Evolutionary conservation across 2,797 vertebrate genomes (phyloP).

Genomic region (Nyctalus aviator): DNA sequence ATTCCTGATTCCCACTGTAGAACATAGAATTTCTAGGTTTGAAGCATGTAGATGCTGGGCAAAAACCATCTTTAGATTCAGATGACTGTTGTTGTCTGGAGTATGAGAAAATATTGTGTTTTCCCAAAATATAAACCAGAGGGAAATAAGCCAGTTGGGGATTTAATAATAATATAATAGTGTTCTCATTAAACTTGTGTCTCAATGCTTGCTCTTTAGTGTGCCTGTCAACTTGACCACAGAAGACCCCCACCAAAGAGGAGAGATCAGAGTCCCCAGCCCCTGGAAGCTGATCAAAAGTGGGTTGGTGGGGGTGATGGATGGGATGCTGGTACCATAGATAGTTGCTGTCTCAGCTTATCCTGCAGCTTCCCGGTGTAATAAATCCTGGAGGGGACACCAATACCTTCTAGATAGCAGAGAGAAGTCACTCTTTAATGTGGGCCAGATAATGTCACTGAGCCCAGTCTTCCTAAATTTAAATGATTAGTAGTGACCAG

Average conservation of each 20-base stretch:
- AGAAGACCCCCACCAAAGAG: neutral
- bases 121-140: slow-evolving; percentile 21
- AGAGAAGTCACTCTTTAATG: slow-evolving; percentile 84
- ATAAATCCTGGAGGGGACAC: slow-evolving; percentile 84
- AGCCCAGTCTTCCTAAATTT: slow-evolving; percentile 86
- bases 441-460: slow-evolving; percentile 86
- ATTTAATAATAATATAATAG: neutral
- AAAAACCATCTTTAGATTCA: slow-evolving; percentile 33
- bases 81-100: neutral
- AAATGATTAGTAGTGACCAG: slow-evolving; percentile 86
- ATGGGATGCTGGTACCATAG: slow-evolving; percentile 16
- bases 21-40: neutral
- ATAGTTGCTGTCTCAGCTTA: slow-evolving; percentile 61
- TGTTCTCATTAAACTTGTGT: neutral
- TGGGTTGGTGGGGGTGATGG: slow-evolving; percentile 18
- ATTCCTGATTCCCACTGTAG: neutral
- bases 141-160: neutral
- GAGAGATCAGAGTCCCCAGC: neutral
- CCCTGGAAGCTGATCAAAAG: neutral
- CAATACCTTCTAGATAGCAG: slow-evolving; percentile 81
- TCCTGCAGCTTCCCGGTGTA: slow-evolving; percentile 70
- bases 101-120: neutral
- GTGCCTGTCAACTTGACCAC: neutral
- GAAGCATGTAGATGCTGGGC: neutral
- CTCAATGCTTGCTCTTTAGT: neutral